These are phyloP conservation scores for Conomelus anceps DNA, from an alignment of 2,888 invertebrate genomes.

Conservation along the genomic window DNA sequence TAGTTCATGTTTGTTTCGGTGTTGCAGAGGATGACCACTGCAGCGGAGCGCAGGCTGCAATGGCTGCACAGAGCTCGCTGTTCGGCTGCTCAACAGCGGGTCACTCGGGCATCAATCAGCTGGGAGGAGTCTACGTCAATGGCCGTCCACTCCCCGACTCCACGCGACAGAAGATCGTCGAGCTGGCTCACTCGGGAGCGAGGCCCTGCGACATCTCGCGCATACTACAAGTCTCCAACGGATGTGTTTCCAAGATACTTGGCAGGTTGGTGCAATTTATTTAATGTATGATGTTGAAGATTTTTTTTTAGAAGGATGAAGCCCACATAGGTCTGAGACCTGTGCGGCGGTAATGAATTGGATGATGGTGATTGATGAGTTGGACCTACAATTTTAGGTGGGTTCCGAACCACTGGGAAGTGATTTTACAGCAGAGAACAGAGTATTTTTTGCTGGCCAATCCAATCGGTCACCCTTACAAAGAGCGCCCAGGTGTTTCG, in stretches of 20 bases:
- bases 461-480: no score
- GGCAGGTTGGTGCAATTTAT: slow-evolving; percentile 73
- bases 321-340: no score
- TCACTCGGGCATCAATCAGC: slow-evolving; percentile 97
- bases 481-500: no score
- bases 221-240: slow-evolving; percentile 97
- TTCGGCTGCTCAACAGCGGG: slow-evolving; percentile 81
- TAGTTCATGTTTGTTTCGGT: neutral
- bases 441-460: no score
- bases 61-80: slow-evolving; percentile 60
- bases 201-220: slow-evolving; percentile 98
- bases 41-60: slow-evolving; percentile 44
- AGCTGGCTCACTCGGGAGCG: slow-evolving; percentile 95
- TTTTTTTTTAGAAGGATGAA: no score
- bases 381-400: no score
- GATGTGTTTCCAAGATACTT: slow-evolving; percentile 97
- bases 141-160: slow-evolving; percentile 96
- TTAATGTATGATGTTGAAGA: no score
- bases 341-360: no score
- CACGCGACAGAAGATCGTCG: slow-evolving; percentile 97
- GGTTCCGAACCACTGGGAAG: no score
- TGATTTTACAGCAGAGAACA: no score
- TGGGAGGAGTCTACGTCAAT: slow-evolving; percentile 98
- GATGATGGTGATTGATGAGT: no score
- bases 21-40: slow-evolving; percentile 58